Conservation (phyloP, 1,140 invertebrate genomes). For the Nasonia giraulti region DNA sequence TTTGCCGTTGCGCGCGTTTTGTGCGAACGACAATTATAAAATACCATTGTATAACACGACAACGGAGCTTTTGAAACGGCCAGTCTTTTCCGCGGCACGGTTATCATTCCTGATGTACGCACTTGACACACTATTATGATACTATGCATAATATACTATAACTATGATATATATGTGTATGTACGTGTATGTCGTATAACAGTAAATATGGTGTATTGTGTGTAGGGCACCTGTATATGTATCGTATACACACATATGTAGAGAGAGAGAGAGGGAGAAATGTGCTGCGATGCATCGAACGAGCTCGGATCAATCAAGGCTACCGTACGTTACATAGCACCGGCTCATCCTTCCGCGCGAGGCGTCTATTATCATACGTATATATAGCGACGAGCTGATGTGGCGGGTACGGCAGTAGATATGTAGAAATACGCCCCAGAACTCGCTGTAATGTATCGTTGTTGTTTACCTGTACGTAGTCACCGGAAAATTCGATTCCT, state of each 20-base stretch:
- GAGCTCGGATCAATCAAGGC: slow-evolving; percentile 48
- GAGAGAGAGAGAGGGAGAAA: too few species aligned
- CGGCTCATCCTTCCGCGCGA: too few species aligned
- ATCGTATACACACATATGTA: not conserved
- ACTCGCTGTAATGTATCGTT: too few species aligned
- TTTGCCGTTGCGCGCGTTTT: slow-evolving; percentile 37
- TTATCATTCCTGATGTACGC: slow-evolving; percentile 39
- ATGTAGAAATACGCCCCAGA: too few species aligned
- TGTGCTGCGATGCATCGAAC: not conserved
- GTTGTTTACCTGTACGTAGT: too few species aligned
- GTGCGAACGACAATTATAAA: not conserved
- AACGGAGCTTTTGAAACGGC: slow-evolving; percentile 8
- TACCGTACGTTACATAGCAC: not conserved
- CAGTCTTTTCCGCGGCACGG: slow-evolving; percentile 19
- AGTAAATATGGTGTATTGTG: not conserved
- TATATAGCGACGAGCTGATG: too few species aligned
- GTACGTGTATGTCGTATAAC: not conserved
- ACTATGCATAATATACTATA: not conserved
- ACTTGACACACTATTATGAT: slow-evolving; percentile 4
- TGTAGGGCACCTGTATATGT: not conserved
- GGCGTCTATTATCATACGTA: too few species aligned
- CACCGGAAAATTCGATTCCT: too few species aligned
- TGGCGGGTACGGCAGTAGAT: too few species aligned
- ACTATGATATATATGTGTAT: not conserved
- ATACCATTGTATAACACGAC: not conserved